phyloP scores from a whole-genome alignment of 37 sponge, comb jelly and placozoan genomes.

The Ianthella basta region DNA sequence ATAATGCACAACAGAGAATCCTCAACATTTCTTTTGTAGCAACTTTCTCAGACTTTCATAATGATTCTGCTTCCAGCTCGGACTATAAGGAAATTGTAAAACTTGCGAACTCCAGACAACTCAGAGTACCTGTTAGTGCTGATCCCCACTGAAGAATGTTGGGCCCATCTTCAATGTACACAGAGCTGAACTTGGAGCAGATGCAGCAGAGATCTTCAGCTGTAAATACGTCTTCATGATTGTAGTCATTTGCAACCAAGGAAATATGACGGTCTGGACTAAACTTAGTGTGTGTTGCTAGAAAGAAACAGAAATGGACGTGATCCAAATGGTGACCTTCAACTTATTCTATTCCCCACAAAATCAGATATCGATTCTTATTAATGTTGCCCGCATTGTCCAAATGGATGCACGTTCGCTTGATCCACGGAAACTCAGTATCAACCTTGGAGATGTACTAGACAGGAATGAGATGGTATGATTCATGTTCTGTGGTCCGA shows the following conservation, averaged over 20 bases:
- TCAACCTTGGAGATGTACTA: neutral
- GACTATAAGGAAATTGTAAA: constrained; percentile 33
- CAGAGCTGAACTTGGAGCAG: neutral
- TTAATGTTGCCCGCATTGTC: constrained; percentile 50
- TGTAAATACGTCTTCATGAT: constrained; percentile 32
- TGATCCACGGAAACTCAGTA: constrained; percentile 29
- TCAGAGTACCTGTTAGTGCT: constrained; percentile 33
- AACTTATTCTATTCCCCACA: too few relatives aligned
- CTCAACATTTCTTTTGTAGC: too few relatives aligned
- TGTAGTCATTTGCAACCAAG: constrained; percentile 15
- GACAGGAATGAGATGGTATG: constrained; percentile 44
- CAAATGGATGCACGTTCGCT: constrained; percentile 39
- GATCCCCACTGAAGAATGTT: constrained; percentile 21
- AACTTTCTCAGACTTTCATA: too few relatives aligned
- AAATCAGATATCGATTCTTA: constrained; percentile 48
- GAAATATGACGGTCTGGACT: neutral
- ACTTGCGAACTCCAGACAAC: constrained; percentile 30
- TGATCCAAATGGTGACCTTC: too few relatives aligned
- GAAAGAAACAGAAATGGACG: neutral
- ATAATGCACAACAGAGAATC: too few relatives aligned
- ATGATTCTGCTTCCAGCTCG: neutral
- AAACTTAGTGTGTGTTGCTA: neutral
- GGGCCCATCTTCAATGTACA: neutral
- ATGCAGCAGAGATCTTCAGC: constrained; percentile 9
- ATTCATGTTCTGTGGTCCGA: constrained; percentile 49